Conservation (phyloP, 2,888 invertebrate species). For the Drosophila greeni region DNA sequence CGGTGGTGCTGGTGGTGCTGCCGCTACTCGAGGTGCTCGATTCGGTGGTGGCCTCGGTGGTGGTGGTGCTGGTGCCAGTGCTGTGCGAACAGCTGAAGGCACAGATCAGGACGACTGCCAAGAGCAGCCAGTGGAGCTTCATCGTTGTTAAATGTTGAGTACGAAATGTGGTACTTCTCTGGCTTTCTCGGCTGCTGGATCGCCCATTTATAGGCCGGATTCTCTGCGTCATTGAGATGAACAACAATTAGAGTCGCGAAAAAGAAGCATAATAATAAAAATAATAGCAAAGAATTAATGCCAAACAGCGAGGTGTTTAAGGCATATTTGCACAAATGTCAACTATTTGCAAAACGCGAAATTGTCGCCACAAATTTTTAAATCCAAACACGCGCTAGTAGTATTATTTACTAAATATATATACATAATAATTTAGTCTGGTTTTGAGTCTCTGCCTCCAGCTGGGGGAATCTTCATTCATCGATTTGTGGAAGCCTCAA, state of each 20-base stretch:
- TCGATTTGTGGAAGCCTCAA: neutral
- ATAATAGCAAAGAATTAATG: neutral
- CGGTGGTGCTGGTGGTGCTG: neutral
- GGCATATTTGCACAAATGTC: slow-evolving; percentile 37
- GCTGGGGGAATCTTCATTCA: slow-evolving; percentile 25
- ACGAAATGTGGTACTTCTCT: slow-evolving; percentile 17
- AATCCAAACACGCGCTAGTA: slow-evolving; percentile 2
- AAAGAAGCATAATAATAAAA: neutral
- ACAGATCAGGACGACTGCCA: slow-evolving; percentile 23
- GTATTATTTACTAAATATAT: slow-evolving; percentile 1
- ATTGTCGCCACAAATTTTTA: neutral
- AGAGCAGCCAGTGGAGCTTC: slow-evolving; percentile 40
- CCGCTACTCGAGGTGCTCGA: neutral
- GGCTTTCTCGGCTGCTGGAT: neutral
- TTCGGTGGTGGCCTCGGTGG: neutral
- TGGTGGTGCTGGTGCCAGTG: neutral
- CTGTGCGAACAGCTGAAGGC: slow-evolving; percentile 1
- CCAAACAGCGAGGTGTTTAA: neutral
- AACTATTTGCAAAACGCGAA: slow-evolving; percentile 5
- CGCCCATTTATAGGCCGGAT: slow-evolving; percentile 29
- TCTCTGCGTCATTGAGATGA: slow-evolving; percentile 25
- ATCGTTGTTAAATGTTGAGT: no score
- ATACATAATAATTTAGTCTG: slow-evolving; percentile 2
- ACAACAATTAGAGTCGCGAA: slow-evolving; percentile 11
- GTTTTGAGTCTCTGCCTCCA: no score